Percentiles rank a stretch among this genome's conserved stretches.
Conservation (phyloP, 2,888 invertebrate species). For the Apotomis capreana region DNA sequence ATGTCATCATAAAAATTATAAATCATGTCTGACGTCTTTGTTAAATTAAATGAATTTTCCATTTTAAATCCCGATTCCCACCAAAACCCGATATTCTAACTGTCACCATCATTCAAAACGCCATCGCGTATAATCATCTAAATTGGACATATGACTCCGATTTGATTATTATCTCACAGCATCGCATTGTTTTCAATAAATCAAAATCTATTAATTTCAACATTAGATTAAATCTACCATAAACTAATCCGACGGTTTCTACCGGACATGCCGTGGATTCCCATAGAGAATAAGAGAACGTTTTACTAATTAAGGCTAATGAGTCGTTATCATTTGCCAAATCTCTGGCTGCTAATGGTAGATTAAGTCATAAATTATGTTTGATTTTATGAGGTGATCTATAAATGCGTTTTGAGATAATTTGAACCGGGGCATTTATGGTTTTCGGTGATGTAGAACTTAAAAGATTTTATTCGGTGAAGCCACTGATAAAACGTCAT, state of each 20-base stretch:
- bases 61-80: constrained; percentile 4
- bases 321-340: constrained; percentile 34
- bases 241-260: constrained; percentile 11
- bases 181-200: constrained; percentile 32
- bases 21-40: too few relatives aligned
- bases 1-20: too few relatives aligned
- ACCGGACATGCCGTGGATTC: constrained; percentile 38
- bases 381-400: constrained; percentile 30
- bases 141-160: constrained; percentile 22
- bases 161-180: constrained; percentile 15
- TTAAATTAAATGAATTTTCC: too few relatives aligned
- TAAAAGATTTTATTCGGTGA: neutral
- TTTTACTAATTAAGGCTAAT: constrained; percentile 29
- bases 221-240: constrained; percentile 29
- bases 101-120: constrained; percentile 7
- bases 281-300: constrained; percentile 20
- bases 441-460: neutral
- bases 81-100: constrained; percentile 16
- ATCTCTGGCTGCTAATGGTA: constrained; percentile 15
- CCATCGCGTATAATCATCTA: neutral
- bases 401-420: constrained; percentile 1
- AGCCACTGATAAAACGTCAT: neutral
- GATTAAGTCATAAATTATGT: constrained; percentile 37
- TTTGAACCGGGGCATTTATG: neutral
- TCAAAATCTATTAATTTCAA: constrained; percentile 30